phyloP scores from a whole-genome alignment of 2,113 vertebrate species.

The Aleadryas rufinucha region DNA sequence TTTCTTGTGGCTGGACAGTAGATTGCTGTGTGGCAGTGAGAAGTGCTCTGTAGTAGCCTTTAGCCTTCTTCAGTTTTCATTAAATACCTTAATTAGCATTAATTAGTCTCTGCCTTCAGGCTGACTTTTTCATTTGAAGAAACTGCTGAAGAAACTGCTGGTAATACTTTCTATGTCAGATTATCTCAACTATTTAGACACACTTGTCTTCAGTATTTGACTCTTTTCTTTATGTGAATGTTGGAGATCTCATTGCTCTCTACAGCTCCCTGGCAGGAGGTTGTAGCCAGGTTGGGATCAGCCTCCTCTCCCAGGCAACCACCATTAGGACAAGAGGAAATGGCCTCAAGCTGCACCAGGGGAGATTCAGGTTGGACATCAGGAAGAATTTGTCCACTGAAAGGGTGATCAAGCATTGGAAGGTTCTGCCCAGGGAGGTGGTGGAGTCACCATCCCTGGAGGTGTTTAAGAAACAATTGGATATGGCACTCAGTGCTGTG shows the following conservation, averaged over 20 bases:
- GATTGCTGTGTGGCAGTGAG: not conserved
- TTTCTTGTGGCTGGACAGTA: not conserved
- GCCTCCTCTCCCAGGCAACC: not conserved
- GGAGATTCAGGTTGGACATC: too few relatives aligned
- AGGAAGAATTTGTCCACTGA: not conserved
- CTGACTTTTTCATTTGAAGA: not conserved
- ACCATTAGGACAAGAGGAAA: not conserved
- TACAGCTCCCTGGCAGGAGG: not conserved
- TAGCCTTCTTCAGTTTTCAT: not conserved
- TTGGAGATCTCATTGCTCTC: not conserved
- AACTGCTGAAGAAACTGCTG: not conserved
- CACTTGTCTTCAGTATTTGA: not conserved
- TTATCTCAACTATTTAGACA: not conserved
- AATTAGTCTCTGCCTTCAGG: not conserved
- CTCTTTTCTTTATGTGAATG: not conserved
- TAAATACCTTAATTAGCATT: not conserved
- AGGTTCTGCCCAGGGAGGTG: not conserved
- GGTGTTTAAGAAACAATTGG: not conserved
- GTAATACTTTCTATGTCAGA: not conserved
- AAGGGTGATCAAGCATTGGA: not conserved
- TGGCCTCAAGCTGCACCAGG: not conserved
- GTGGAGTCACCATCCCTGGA: not conserved
- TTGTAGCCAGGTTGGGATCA: not conserved
- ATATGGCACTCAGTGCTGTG: not conserved
- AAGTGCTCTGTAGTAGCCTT: not conserved